Base-by-base conservation (phyloP, 1,140 invertebrate species). In the Reticulitermes speratus region DNA sequence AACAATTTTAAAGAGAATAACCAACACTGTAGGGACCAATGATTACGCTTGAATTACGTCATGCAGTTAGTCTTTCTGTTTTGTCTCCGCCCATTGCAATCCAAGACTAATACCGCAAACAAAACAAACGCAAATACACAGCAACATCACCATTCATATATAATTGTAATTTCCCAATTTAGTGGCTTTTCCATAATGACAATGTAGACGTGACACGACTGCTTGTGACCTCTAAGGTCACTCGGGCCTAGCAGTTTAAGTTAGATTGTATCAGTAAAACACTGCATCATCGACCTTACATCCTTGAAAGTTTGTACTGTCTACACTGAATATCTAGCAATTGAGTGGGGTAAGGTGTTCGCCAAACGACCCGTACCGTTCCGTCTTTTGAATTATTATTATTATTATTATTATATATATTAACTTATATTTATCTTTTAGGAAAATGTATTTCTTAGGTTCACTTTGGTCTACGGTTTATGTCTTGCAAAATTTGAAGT, bases 111-210 rank as follows among this genome's bases (percentile, higher is more conserved):
- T 75, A 9, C 65, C 7, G 65, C 25, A 75, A 75, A n/a, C 25
- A 30, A 75, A 75, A 30, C n/a, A 75, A 8, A 75, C 0, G n/a
- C 30, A 75, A 75, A 30, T 30, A 75, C n/a, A 75, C n/a, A 75
- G 25, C 65, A 30, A 75, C 65, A 30, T 14, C n/a, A 75, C n/a
- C n/a, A 75, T 30, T 75, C 30, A 75, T 75, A 75, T 75, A 65
- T 65, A n/a, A n/a, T 65, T 19, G 59, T 65, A 75, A 75, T 75
- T 75, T 75, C 65, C 65, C 25, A 75, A 75, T 75, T 75, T 75
- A 75, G 25, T 75, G 25, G 65, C 0, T 75, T 75, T 75, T 75
- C n/a, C 65, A 75, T 75, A 75, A 75, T 30, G 65, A 75, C 65
- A 75, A 75, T 30, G 65, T 25, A n/a, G n/a, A 75, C 65, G 65